Base-by-base conservation (phyloP, 2,888 invertebrate species). In the Osmoderma eremita region DNA sequence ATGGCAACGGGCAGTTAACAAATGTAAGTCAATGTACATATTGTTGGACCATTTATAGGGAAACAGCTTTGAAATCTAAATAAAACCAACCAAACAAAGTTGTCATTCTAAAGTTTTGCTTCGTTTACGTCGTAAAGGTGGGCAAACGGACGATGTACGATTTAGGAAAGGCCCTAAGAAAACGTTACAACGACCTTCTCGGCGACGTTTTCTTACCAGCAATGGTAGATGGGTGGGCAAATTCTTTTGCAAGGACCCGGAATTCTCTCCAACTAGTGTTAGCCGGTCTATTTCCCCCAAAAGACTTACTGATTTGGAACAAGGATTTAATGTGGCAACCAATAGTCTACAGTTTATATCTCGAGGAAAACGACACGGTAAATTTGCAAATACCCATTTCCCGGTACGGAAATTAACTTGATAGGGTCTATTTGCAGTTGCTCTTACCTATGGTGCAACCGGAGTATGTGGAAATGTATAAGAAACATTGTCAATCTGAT, bases 331-430 rank as follows among this genome's bases (percentile, higher is more conserved):
- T 86, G 71, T 97, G 97, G 97, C 92, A 93, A 76, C 97, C 97
- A 0, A 88, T 96, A 67, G 93, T 97, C 5, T 89, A 97, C 0
- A 92, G 93, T 80, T 89, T 92, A 0, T 82, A 89, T 30, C 93
- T 95, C 0, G 84, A 85, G 61, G 12, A 53, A 53, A 17, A 3
- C 12, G 53, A 53, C 18, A 53, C 53, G 36, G 53, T 53, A 17
- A 42, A 15, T 58, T 49, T 15, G 4, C 18, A 12, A 3, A 49
- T 5, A 24, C 24, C 24, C 41, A 10, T 5, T 6, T 10, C 4
- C 2, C 13, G 17, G 1, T 42, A 10, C 12, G 12, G 12, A 13
- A 12, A 15, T 24, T 39, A 13, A 39, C 20, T 10, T 10, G 3
- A 20, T 20, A 12, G 45, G 8, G 6, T 13, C 30, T 15, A 3